Evolutionary conservation across 2,888 invertebrate species (phyloP).

Genomic region (Osmoderma eremita): DNA sequence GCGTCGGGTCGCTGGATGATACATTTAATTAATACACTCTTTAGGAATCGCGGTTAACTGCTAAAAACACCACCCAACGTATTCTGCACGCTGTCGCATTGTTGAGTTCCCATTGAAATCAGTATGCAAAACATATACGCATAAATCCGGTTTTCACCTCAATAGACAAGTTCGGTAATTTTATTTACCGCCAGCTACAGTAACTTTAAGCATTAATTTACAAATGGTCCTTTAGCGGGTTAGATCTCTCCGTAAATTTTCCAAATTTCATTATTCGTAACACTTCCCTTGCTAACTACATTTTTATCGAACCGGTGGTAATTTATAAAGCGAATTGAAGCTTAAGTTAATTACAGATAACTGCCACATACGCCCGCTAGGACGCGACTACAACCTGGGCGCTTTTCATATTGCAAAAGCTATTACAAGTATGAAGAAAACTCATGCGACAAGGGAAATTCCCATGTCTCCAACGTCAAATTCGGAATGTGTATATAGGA

Average conservation of each 20-base stretch:
- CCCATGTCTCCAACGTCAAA: no score
- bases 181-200: background rate
- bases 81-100: background rate
- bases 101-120: background rate
- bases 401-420: no score
- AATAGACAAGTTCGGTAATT: slow-evolving; percentile 7
- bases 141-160: background rate
- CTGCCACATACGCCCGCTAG: no score
- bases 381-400: no score
- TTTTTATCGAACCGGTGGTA: background rate
- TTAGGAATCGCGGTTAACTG: background rate
- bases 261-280: slow-evolving; percentile 3
- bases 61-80: background rate
- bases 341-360: no score
- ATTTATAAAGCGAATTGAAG: no score
- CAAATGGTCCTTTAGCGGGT: background rate
- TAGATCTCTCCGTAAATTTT: background rate
- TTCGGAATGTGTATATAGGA: no score
- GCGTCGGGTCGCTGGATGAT: background rate
- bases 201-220: slow-evolving; percentile 2
- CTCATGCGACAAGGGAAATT: no score
- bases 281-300: background rate
- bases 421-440: no score
- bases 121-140: background rate
- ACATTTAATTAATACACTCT: slow-evolving; percentile 1